Evolutionary conservation across 2,797 vertebrate genomes (phyloP), one percentile per base, ranked within the genome.

Genomic region (Sebastiscus albofasciatus): DNA sequence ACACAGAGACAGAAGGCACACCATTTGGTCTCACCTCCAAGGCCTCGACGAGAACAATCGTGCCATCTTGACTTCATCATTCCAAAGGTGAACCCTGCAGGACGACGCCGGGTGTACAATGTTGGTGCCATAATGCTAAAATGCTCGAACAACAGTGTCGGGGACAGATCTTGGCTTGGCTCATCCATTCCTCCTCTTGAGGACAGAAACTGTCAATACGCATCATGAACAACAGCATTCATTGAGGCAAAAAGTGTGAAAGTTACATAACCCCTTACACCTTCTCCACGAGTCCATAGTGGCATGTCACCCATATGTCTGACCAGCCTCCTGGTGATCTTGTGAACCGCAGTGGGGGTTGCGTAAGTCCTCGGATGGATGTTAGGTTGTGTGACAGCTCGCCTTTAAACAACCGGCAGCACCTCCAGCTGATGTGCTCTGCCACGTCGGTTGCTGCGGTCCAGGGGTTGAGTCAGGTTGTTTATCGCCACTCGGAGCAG

Each of bases 321-420:
- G 71, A 75, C 46, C 39, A 4, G 66, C 69, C 64, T 76, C 68
- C 74, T 75, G 64, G 49, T 75, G 77, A 29, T 79, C 29, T 20
- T 14, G 31, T 56, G 69, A 62, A 65, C 49, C 14, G 26, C 77
- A 64, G 56, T 2, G 36, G 55, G 46, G 46, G 75, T 83, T 72
- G 62, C 69, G 24, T 46, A 67, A 72, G 24, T 67, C 65, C 36
- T 71, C 8, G 14, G 60, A 62, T 58, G 68, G 62, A 62, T 58
- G 66, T 78, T 11, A 70, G 66, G 12, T 13, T 61, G 78, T 61
- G 60, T 83, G 90, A 90, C 92, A 84, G 75, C 79, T 82, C 4
- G 42, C 27, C 58, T 68, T 82, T 80, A 80, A 69, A 75, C 82
- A 60, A 67, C 58, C 77, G 58, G 67, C 77, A 52, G 62, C 79